Base-by-base conservation (phyloP, 2,888 invertebrate species). In the Formica aserva region DNA sequence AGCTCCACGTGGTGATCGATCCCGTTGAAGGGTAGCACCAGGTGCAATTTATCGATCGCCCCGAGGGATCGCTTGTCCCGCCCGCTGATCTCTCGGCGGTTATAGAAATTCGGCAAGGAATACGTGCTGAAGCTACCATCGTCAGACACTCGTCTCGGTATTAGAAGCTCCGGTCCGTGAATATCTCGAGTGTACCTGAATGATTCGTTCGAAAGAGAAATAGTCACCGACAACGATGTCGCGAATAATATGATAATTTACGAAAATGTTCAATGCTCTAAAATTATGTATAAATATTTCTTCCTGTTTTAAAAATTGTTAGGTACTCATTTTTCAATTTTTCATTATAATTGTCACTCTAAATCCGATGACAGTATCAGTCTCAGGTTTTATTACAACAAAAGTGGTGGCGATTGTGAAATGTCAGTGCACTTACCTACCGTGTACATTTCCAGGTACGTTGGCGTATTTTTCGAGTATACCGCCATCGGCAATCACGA, bases 111-210 rank as follows among this genome's bases (percentile, higher is more conserved):
- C 3, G 95, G 95, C 57, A 96, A 88, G 41, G 93, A 88, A 89
- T 95, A 96, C 11, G 95, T 94, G 26, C 93, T 74, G 89, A 96
- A 96, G 22, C 93, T 93, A 13, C 96, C 95, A 52, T 95, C 92
- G 35, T 88, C 77, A 55, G 93, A 92, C 32, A 95, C 93, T 90
- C 95, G 95, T 66, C 95, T 94, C 5, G 96, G 96, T 57, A 96
- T 93, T 35, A 95, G 86, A 29, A 96, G 91, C 77, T 95, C 94
- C 78, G 95, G 95, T 35, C 95, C 92, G 71, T 92, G 91, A n/a
- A 96, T 91, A 80, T 95, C 93, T 83, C 95, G 93, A 26, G 96
- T 96, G 89, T 95, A 96, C 90, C 95, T 95, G 86, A 13, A 62
- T 52, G 32, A 55, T 55, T n/a, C n/a, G 5, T 57, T 35, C 11